Percentiles rank a stretch among this genome's conserved stretches.
Evolutionary conservation across 2,113 vertebrate genomes (phyloP).

Genomic region (Tachuris rubrigastra): DNA sequence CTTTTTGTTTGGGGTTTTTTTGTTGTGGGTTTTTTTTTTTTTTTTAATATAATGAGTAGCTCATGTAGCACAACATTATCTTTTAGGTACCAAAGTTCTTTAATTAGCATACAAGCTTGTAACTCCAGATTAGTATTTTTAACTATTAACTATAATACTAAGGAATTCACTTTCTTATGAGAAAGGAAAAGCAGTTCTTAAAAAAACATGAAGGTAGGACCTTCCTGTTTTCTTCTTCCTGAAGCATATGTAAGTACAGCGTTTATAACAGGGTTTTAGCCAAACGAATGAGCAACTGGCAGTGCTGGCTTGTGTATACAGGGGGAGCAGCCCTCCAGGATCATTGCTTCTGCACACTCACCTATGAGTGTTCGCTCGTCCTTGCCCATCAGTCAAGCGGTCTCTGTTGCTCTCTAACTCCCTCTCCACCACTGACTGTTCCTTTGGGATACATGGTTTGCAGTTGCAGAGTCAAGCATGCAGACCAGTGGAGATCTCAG

Average conservation of each 20-base stretch:
- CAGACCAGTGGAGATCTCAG: neutral
- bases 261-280: neutral
- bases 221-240: neutral
- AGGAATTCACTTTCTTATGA: neutral
- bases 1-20: neutral
- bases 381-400: neutral
- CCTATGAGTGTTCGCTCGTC: neutral
- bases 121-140: neutral
- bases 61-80: neutral
- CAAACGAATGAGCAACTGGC: neutral
- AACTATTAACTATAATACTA: neutral
- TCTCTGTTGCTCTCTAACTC: no score
- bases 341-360: rapidly evolving
- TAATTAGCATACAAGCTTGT: neutral
- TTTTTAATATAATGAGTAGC: neutral
- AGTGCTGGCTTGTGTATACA: neutral
- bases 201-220: neutral
- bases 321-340: neutral
- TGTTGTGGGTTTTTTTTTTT: no score
- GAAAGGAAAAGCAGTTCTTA: neutral
- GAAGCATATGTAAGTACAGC: neutral
- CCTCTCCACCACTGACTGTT: neutral
- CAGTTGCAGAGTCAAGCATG: neutral
- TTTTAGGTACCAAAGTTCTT: neutral
- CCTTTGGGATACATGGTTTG: neutral